Evolutionary conservation across 1,140 invertebrate genomes (phyloP), one percentile per base, ranked within the genome.

Genomic region (Heliconius eleuchia): DNA sequence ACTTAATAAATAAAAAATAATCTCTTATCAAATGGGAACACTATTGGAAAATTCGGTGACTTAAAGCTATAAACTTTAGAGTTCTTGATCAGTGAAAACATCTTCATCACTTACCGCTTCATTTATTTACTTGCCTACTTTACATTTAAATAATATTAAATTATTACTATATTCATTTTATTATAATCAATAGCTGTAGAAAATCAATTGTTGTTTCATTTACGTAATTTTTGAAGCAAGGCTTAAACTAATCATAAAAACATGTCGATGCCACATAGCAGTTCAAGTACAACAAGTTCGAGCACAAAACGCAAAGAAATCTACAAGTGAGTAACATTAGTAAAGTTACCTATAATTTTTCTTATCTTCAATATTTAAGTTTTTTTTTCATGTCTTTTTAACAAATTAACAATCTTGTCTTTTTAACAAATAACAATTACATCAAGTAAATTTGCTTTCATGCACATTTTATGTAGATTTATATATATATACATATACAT

Each of bases 281-380:
- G 94, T 80, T 94, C 94, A 23, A 93, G 91, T 77, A 94, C 92
- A 8, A 95, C 95, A 73, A 95, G 95, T 76, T 95, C 95, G 50
- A 95, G 95, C 84, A 96, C 96, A 18, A 96, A 96, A 94, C 95
- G 96, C 77, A 96, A 96, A 92, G 96, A 96, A 94, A 96, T 96
- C 80, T 96, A 96, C 90, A 96, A 96, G 94, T 95, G 89, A 93
- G 90, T 79, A 66, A 30, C 23, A 66, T 66, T 66, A n/a, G 2
- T n/a, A 57, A 66, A 66, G 2, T 27, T 13, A 27, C 23, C 60
- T 3, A 66, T 11, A 6, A 57, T 57, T 57, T 57, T 23, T 8
- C 55, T 60, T 46, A 46, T 46, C 42, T 46, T 46, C 3, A 46
- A 46, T 46, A 46, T 46, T 23, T 60, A 60, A n/a, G n/a, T 60